These are phyloP conservation scores for Rhamphomyia laevipes DNA, from an alignment of 2,888 invertebrate species.

Conservation along the genomic window DNA sequence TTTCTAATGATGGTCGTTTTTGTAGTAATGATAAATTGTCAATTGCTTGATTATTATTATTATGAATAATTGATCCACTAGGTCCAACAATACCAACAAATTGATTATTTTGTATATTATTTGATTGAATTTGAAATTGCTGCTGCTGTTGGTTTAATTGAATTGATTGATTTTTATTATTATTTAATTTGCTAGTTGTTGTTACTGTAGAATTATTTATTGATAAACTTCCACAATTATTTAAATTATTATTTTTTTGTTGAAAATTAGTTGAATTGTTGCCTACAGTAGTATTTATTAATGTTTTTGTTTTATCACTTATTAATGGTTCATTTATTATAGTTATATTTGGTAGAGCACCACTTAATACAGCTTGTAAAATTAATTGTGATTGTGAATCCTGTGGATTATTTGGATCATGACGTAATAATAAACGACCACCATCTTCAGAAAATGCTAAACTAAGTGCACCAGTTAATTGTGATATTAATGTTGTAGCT, in stretches of 20 bases:
- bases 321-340: constrained; percentile 34
- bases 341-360: constrained; percentile 36
- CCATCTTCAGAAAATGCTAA: constrained; percentile 58
- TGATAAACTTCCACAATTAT: constrained; percentile 14
- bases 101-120: neutral
- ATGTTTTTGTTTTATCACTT: constrained; percentile 9
- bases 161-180: neutral
- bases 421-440: constrained; percentile 50
- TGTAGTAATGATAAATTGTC: neutral
- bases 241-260: too few relatives aligned
- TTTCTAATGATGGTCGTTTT: constrained; percentile 2
- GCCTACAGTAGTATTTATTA: neutral
- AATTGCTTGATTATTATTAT: neutral
- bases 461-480: constrained; percentile 50
- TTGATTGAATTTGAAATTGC: neutral
- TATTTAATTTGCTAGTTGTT: constrained; percentile 11
- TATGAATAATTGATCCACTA: too few relatives aligned
- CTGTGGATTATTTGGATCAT: constrained; percentile 47
- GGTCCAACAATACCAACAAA: neutral
- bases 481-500: constrained; percentile 38
- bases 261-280: neutral
- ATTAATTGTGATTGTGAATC: constrained; percentile 39
- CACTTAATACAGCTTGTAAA: constrained; percentile 35
- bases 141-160: constrained; percentile 3
- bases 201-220: constrained; percentile 13